Percentiles rank a stretch among this genome's conserved stretches.
Conservation (phyloP, 2,797 vertebrate species). For the Microctenopoma steveboyesi region DNA sequence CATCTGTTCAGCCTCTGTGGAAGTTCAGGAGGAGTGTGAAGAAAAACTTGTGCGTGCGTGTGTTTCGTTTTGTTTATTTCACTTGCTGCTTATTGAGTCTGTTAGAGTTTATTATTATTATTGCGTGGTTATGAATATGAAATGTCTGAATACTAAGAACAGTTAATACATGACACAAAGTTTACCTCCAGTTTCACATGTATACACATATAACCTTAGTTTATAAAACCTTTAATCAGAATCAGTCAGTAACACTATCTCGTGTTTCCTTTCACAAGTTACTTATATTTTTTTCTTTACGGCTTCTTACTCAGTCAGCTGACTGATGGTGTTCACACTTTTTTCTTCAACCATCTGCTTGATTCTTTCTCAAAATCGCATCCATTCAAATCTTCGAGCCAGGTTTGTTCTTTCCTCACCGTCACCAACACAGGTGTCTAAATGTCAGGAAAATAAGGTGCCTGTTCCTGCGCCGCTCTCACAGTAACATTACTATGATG, state of each 20-base stretch:
- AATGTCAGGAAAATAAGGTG: background rate
- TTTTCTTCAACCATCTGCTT: slow-evolving; percentile 7
- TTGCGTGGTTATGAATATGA: background rate
- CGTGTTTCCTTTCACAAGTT: background rate
- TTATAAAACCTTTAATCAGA: background rate
- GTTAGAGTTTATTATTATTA: slow-evolving; percentile 1
- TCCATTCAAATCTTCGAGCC: background rate
- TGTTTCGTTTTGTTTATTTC: background rate
- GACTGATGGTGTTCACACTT: background rate
- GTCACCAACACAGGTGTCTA: background rate
- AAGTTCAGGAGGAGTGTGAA: slow-evolving; percentile 55
- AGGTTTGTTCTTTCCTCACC: background rate
- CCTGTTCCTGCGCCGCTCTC: background rate
- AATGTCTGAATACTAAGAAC: background rate
- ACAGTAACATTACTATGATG: background rate
- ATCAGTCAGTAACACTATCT: background rate
- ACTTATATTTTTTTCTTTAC: background rate
- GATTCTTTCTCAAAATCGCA: background rate
- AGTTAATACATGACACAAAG: background rate
- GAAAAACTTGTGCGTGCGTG: slow-evolving; percentile 8
- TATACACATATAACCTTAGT: background rate
- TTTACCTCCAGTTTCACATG: background rate
- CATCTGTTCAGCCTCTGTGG: slow-evolving; percentile 62
- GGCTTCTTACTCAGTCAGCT: background rate
- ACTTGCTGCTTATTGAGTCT: slow-evolving; percentile 9